Evolutionary conservation across 2,113 vertebrate species (phyloP).

Genomic region (Atherinomorus stipes): DNA sequence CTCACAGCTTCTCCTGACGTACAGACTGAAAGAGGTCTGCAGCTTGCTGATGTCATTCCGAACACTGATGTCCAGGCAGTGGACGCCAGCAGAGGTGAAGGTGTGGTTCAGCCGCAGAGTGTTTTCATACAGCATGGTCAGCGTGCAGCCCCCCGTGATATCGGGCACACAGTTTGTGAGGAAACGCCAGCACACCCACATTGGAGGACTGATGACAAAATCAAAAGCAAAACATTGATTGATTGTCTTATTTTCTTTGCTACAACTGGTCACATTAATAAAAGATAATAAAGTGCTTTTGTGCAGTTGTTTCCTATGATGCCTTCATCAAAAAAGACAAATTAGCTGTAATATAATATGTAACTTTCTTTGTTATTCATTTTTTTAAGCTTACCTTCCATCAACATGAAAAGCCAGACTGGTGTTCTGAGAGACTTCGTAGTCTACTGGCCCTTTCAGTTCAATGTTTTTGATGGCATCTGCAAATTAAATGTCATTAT

Average conservation of each 20-base stretch:
- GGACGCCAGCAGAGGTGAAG: conserved; percentile 82
- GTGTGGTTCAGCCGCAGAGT: conserved; percentile 85
- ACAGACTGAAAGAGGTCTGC: conserved; percentile 85
- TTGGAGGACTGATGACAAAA: conserved; percentile 81
- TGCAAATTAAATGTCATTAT: conserved; percentile 56
- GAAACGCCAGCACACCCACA: conserved; percentile 89
- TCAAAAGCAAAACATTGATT: neutral
- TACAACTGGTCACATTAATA: neutral
- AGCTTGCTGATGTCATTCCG: conserved; percentile 85
- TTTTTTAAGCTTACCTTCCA: conserved; percentile 84
- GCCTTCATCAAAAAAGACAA: too few relatives aligned
- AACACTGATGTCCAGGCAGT: conserved; percentile 88
- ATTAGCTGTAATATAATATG: neutral
- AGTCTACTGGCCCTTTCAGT: conserved; percentile 82
- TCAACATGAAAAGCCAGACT: conserved; percentile 85
- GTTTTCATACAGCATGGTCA: conserved; percentile 80
- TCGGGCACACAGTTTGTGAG: conserved; percentile 83
- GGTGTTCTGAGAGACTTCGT: conserved; percentile 82
- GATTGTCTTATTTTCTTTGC: neutral
- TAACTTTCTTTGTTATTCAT: neutral
- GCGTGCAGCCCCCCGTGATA: conserved; percentile 80
- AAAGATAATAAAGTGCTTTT: too few relatives aligned
- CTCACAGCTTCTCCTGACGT: conserved; percentile 86
- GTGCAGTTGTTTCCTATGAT: too few relatives aligned
- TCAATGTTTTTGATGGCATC: conserved; percentile 87